phyloP scores from a whole-genome alignment of 2,888 invertebrate species.

The Stenchaetothrips biformis region DNA sequence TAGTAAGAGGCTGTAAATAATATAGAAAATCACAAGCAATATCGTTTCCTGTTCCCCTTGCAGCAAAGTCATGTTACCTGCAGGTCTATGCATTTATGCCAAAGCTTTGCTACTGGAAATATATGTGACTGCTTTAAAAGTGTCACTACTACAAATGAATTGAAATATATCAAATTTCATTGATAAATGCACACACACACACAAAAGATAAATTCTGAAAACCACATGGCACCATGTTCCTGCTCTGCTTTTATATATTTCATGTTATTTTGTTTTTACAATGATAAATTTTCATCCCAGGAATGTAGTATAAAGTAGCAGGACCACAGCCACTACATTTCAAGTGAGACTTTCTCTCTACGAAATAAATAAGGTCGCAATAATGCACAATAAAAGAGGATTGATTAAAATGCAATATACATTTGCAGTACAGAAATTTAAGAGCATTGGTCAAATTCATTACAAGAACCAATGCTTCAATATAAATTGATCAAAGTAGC shows the following conservation, averaged over 20 bases:
- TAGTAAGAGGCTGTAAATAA: conserved; percentile 12
- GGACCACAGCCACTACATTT: conserved; percentile 8
- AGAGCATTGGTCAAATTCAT: neutral
- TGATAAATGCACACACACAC: neutral
- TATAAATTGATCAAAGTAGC: conserved; percentile 1
- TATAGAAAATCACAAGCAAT: neutral
- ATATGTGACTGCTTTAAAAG: neutral
- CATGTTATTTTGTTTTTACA: neutral
- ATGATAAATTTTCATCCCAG: neutral
- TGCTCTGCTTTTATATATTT: neutral
- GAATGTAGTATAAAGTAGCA: conserved; percentile 11
- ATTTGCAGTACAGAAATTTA: neutral
- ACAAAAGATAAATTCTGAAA: conserved; percentile 12
- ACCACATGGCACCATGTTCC: conserved; percentile 24
- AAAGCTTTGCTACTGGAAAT: conserved; percentile 21
- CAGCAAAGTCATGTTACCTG: conserved; percentile 15
- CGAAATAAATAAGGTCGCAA: neutral
- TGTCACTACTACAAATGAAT: neutral
- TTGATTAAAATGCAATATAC: neutral
- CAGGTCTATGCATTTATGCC: neutral
- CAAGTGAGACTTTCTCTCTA: neutral
- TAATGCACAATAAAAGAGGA: neutral
- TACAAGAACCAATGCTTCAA: neutral
- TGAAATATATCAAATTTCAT: conserved; percentile 5
- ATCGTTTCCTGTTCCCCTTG: conserved; percentile 6